Percentiles rank a stretch among this genome's conserved stretches.
These are phyloP conservation scores for Hemicrepidius hirtus DNA, from an alignment of 2,888 invertebrate species.

Conservation along the genomic window DNA sequence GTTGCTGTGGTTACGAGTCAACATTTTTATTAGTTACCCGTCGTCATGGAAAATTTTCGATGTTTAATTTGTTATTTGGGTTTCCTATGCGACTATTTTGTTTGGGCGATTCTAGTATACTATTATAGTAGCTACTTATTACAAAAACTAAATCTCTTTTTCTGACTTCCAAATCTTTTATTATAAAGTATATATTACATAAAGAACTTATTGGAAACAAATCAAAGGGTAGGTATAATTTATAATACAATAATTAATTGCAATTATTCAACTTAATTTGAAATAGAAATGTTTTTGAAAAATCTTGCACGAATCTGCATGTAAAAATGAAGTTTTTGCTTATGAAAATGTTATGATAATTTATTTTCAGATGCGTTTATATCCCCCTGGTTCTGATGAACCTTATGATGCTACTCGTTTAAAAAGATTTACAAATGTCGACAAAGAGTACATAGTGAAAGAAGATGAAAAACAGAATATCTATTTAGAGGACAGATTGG, in stretches of 20 bases:
- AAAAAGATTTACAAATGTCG: constrained; percentile 73
- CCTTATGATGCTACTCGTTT: constrained; percentile 74
- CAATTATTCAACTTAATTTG: neutral
- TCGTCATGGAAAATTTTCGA: too few relatives aligned
- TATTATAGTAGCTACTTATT: too few relatives aligned
- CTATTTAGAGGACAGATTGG: constrained; percentile 53
- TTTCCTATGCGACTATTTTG: too few relatives aligned
- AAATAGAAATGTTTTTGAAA: neutral
- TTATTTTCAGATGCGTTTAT: constrained; percentile 77
- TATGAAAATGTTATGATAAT: constrained; percentile 45
- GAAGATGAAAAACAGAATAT: constrained; percentile 44
- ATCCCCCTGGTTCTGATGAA: constrained; percentile 79
- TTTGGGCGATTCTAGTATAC: too few relatives aligned
- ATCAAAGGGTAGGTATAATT: neutral
- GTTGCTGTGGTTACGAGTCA: too few relatives aligned
- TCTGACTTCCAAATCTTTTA: too few relatives aligned
- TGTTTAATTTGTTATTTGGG: too few relatives aligned
- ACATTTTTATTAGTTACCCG: too few relatives aligned
- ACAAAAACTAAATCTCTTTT: too few relatives aligned
- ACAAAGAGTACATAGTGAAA: constrained; percentile 68
- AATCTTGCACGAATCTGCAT: too few relatives aligned
- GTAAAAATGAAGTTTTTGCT: constrained; percentile 35
- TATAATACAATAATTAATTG: neutral
- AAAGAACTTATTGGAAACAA: neutral
- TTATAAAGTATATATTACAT: neutral